Conservation (phyloP, 1,140 invertebrate species). For the Scylla paramamosain region DNA sequence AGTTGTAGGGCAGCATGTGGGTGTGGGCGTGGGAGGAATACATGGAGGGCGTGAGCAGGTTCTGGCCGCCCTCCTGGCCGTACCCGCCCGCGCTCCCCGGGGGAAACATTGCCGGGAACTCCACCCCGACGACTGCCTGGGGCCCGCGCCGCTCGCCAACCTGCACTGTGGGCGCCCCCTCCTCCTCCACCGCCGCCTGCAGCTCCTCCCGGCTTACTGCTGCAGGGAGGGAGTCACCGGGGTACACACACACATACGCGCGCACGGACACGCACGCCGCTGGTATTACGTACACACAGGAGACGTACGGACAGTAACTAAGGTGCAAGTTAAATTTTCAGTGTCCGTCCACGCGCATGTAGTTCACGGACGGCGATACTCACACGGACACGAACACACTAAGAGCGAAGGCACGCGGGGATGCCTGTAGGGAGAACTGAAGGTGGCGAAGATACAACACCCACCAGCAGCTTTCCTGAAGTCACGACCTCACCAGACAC, state of each 20-base stretch:
- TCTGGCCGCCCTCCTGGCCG: constrained; percentile 74
- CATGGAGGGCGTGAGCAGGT: constrained; percentile 76
- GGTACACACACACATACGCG: background rate
- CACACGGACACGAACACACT: background rate
- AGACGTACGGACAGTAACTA: no score
- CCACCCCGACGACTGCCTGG: constrained; percentile 53
- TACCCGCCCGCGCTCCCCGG: constrained; percentile 74
- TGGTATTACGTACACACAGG: no score
- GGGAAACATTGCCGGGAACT: constrained; percentile 74
- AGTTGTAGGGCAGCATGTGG: constrained; percentile 77
- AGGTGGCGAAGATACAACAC: no score
- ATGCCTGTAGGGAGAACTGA: background rate
- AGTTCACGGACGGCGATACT: background rate
- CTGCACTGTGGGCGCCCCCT: background rate
- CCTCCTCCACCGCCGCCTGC: background rate
- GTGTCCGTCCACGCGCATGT: background rate
- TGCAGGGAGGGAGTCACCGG: background rate
- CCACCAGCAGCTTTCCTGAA: no score
- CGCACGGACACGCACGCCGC: background rate
- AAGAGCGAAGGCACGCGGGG: constrained; percentile 26
- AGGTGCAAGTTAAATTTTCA: no score
- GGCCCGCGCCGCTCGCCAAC: background rate
- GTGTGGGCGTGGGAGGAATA: constrained; percentile 75
- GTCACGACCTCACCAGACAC: no score
- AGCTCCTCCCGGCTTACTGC: background rate